Conservation (phyloP, 1,140 invertebrate species). For the Drosophila rhopaloa region DNA sequence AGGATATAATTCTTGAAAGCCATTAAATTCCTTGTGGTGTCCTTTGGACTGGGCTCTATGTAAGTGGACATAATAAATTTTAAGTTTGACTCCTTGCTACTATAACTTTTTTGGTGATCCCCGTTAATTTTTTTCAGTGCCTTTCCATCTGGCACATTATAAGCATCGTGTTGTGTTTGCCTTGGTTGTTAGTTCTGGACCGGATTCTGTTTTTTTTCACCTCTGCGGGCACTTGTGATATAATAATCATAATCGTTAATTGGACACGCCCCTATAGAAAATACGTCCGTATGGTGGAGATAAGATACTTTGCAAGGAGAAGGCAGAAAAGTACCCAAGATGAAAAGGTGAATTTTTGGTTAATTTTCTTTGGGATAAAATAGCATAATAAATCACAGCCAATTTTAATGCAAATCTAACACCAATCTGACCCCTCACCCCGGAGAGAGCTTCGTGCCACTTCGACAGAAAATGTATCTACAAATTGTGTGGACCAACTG, state of each 20-base stretch:
- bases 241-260: constrained; percentile 81
- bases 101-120: not conserved
- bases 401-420: constrained; percentile 64
- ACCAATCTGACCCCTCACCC: constrained; percentile 31
- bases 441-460: constrained; percentile 61
- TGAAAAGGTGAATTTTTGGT: constrained; percentile 35
- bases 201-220: constrained; percentile 8
- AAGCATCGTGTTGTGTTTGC: constrained; percentile 46
- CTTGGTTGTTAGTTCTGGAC: constrained; percentile 48
- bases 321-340: constrained; percentile 9
- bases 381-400: constrained; percentile 43
- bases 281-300: constrained; percentile 27
- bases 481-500: constrained; percentile 67
- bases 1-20: too few relatives aligned
- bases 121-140: constrained; percentile 7
- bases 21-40: too few relatives aligned
- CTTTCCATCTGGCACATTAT: not conserved
- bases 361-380: constrained; percentile 20
- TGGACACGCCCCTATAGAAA: constrained; percentile 70
- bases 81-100: too few relatives aligned
- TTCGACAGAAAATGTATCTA: constrained; percentile 62
- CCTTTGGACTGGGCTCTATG: too few relatives aligned
- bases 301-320: constrained; percentile 8
- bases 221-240: constrained; percentile 52
- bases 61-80: too few relatives aligned